phyloP scores from a whole-genome alignment of 2,113 vertebrate species.

The Serilophus lunatus region DNA sequence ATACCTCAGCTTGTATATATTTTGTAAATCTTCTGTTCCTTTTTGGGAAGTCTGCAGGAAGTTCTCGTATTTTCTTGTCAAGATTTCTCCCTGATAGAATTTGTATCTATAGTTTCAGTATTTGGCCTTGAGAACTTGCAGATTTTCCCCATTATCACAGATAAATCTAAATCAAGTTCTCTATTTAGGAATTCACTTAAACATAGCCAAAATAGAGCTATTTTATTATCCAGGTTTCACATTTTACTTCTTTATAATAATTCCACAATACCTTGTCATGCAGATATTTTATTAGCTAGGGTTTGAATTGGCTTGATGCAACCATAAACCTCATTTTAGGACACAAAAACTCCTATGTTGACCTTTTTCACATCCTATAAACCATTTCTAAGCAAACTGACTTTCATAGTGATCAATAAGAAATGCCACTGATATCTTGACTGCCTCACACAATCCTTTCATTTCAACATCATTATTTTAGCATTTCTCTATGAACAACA shows the following conservation, averaged over 20 bases:
- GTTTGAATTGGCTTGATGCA: not conserved
- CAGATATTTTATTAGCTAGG: not conserved
- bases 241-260: not conserved
- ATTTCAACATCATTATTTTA: not conserved
- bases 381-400: not conserved
- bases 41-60: not conserved
- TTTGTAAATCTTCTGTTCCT: not conserved
- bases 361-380: not conserved
- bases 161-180: not conserved
- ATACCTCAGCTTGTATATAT: not conserved
- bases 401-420: not conserved
- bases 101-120: not conserved
- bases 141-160: not conserved
- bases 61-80: not conserved
- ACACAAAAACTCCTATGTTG: not conserved
- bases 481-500: not conserved
- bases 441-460: not conserved
- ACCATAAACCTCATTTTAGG: not conserved
- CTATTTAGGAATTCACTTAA: not conserved
- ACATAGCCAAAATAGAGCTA: fast-evolving
- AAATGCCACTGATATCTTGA: not conserved
- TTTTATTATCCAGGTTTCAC: not conserved
- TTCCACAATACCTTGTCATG: not conserved
- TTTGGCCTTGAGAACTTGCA: not conserved
- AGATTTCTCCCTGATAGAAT: not conserved